A percentile compares a stretch with the other conserved stretches of the same genome.
phyloP scores from a whole-genome alignment of 2,888 invertebrate genomes.

The Belgica antarctica region DNA sequence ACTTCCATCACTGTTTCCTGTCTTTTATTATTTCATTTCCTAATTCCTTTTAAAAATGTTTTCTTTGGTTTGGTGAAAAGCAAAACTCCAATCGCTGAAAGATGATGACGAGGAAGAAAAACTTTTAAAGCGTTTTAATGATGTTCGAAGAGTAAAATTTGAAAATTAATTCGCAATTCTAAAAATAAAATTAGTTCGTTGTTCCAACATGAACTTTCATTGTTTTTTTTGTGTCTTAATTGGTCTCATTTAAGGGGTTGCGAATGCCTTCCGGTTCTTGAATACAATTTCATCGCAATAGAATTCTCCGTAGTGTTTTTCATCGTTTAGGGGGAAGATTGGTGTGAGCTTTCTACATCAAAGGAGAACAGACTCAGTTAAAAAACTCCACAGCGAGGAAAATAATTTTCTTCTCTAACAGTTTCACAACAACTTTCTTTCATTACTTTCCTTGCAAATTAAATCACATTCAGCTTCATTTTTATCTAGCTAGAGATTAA shows the following conservation, averaged over 20 bases:
- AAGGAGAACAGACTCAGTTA: neutral
- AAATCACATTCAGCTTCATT: conserved; percentile 43
- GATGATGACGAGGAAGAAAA: neutral
- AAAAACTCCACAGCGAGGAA: conserved; percentile 14
- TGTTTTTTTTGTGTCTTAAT: neutral
- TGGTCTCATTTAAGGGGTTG: conserved; percentile 1
- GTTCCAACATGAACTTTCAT: conserved; percentile 22
- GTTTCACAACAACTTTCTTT: conserved; percentile 16
- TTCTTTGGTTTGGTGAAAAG: neutral
- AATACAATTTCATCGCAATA: conserved; percentile 29
- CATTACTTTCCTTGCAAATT: conserved; percentile 13
- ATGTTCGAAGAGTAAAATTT: neutral
- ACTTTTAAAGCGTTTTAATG: neutral
- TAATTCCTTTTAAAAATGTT: conserved; percentile 14
- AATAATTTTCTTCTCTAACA: neutral
- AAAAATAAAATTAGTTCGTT: conserved; percentile 23
- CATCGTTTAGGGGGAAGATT: conserved; percentile 24
- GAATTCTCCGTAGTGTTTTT: conserved; percentile 4
- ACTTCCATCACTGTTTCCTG: neutral
- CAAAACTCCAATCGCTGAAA: conserved; percentile 19
- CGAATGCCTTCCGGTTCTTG: neutral
- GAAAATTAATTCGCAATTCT: conserved; percentile 2
- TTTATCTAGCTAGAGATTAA: conserved; percentile 39
- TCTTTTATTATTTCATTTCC: neutral
- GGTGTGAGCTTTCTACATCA: conserved; percentile 10